These are phyloP conservation scores for Phengaris arion DNA, from an alignment of 2,888 invertebrate species.

Conservation along the genomic window DNA sequence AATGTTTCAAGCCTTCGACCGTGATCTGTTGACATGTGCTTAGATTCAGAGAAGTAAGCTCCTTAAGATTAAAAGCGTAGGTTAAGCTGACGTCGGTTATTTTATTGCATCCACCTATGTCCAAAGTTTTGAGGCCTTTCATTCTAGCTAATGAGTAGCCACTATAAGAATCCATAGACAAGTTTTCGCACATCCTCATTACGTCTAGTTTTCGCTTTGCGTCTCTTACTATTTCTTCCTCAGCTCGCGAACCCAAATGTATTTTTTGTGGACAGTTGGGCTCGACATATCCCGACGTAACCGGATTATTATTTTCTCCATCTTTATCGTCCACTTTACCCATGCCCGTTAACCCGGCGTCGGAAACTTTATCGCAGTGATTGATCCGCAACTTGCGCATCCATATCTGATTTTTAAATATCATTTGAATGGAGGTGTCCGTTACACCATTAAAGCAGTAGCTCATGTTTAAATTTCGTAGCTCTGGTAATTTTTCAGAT, in stretches of 20 bases:
- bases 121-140: slow-evolving; percentile 78
- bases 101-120: slow-evolving; percentile 84
- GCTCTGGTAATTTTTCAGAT: slow-evolving; percentile 77
- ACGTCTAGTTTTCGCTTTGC: slow-evolving; percentile 82
- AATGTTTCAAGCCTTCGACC: slow-evolving; percentile 80
- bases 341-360: slow-evolving; percentile 85
- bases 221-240: slow-evolving; percentile 84
- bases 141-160: slow-evolving; percentile 78
- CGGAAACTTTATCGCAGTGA: slow-evolving; percentile 84
- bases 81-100: slow-evolving; percentile 86
- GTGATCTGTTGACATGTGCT: slow-evolving; percentile 86
- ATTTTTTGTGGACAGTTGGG: slow-evolving; percentile 61
- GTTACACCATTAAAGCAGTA: slow-evolving; percentile 86
- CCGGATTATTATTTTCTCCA: slow-evolving; percentile 54
- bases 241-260: slow-evolving; percentile 82
- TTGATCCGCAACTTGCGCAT: slow-evolving; percentile 81
- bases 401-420: slow-evolving; percentile 81
- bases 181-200: slow-evolving; percentile 80
- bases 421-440: slow-evolving; percentile 82
- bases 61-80: slow-evolving; percentile 83
- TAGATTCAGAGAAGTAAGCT: slow-evolving; percentile 81
- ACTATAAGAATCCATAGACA: slow-evolving; percentile 60
- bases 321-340: slow-evolving; percentile 62
- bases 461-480: slow-evolving; percentile 81
- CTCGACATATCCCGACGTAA: slow-evolving; percentile 57